Evolutionary conservation across 1,140 invertebrate species (phyloP).

Genomic region (Papilio polytes): DNA sequence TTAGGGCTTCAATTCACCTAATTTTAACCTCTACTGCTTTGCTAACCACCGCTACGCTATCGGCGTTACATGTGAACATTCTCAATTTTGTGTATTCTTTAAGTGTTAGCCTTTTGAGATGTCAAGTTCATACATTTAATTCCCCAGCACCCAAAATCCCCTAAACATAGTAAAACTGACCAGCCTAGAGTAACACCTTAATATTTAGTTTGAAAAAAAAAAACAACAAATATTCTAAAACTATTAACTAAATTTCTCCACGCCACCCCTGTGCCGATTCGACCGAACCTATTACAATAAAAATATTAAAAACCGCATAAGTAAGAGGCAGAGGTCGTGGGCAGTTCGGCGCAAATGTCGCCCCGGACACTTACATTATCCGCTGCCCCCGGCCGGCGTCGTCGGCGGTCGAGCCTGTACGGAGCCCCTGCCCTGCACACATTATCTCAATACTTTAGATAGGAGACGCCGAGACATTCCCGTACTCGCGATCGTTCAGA

Average conservation of each 20-base stretch:
- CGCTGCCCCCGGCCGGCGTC: conserved; percentile 57
- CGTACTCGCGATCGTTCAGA: conserved; percentile 65
- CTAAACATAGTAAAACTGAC: neutral
- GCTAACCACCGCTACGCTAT: neutral
- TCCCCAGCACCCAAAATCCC: neutral
- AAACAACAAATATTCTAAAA: conserved; percentile 7
- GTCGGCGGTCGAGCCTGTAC: conserved; percentile 48
- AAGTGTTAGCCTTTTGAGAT: neutral
- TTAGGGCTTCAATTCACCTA: neutral
- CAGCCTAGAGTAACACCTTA: neutral
- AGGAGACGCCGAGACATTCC: conserved; percentile 73
- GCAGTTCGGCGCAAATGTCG: conserved; percentile 82
- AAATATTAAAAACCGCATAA: conserved; percentile 84
- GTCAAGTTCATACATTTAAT: neutral
- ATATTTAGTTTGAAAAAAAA: neutral
- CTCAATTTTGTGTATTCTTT: neutral
- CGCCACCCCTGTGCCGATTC: conserved; percentile 51
- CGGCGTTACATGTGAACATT: neutral
- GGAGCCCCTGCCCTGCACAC: conserved; percentile 54
- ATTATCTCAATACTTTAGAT: conserved; percentile 84
- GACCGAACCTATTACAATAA: conserved; percentile 79
- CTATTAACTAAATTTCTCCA: conserved; percentile 45
- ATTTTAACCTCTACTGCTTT: neutral
- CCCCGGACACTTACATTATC: conserved; percentile 81
- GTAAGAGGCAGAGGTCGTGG: conserved; percentile 80